phyloP scores from a whole-genome alignment of 92 coral and sea anemone genomes.

The Hydrozoanthus gracilis region DNA sequence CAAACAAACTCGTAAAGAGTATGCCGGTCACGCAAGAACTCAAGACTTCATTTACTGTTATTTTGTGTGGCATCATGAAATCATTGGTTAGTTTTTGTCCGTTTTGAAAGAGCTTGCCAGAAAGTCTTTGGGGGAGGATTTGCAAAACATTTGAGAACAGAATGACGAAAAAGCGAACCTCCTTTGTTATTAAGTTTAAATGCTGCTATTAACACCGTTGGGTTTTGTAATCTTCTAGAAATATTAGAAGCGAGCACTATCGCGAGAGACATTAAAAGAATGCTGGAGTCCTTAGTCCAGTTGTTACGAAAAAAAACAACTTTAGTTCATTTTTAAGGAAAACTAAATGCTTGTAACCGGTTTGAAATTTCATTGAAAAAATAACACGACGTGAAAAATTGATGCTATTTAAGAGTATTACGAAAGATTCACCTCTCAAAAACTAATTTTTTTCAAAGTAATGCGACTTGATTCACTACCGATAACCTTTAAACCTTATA shows the following conservation, averaged over 20 bases:
- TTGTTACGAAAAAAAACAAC: not conserved
- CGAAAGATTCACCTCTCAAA: not conserved
- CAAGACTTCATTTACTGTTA: not conserved
- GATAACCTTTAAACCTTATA: not conserved
- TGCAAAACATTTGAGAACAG: not conserved
- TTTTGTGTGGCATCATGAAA: not conserved
- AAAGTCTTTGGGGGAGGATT: not conserved
- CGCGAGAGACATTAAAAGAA: not conserved
- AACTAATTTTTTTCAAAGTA: too few species aligned
- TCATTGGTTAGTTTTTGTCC: not conserved
- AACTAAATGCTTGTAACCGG: not conserved
- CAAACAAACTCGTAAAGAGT: not conserved
- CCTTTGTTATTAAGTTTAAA: not conserved
- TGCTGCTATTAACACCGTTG: slow-evolving; percentile 18
- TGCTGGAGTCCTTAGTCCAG: not conserved
- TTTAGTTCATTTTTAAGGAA: not conserved
- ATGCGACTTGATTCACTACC: too few species aligned
- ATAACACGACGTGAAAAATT: not conserved
- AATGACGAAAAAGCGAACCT: not conserved
- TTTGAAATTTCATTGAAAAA: not conserved
- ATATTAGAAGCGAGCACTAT: not conserved
- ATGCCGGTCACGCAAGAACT: not conserved
- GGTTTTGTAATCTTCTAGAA: not conserved
- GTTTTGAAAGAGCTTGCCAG: not conserved
- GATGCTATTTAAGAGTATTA: not conserved